Evolutionary conservation across 2,888 invertebrate genomes (phyloP), one percentile per base, ranked within the genome.

Genomic region (Ectemnius cavifrons): DNA sequence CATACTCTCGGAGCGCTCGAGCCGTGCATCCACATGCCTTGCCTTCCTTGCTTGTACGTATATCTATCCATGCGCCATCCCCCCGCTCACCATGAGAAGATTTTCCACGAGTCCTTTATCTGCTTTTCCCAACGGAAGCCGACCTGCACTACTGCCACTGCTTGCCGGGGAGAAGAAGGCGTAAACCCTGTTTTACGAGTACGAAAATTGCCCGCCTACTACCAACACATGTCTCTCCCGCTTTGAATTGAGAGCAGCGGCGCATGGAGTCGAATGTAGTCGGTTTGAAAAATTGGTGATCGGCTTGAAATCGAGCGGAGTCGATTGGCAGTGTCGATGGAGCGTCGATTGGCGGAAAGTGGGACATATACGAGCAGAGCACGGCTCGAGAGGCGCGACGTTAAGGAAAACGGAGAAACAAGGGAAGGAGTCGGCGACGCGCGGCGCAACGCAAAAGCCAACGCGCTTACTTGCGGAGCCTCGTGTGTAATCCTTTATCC

Each of bases 401-500:
- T 8, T 60, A 47, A 66, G 20, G 72, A 75, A 66, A 73, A 79
- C 67, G 73, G 69, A 74, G 37, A 63, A 58, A 70, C 45, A 73
- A 69, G 73, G 64, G 65, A 70, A 52, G 52, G 63, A 70, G 63
- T 47, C 63, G 47, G 4, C 56, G 60, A 56, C 52, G 52, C 47
- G 58, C 23, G 8, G 63, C 63, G 65, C 56, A 37, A 37, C 37
- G 56, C 0, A 45, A 58, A 59, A 69, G 71, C 58, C 20, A 72
- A 68, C 74, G 70, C 58, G 63, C 37, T 16, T 2, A 3, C 23
- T 28, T 16, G 68, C 61, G 62, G 49, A 59, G 57, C 20, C 65
- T 77, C 71, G 66, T 75, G 64, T 83, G 88, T 87, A 87, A 87
- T 87, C 85, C 84, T 87, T 88, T 88, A 89, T 89, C 88, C 89